Evolutionary conservation across 2,113 vertebrate genomes (phyloP).

Genomic region (Natator depressus): DNA sequence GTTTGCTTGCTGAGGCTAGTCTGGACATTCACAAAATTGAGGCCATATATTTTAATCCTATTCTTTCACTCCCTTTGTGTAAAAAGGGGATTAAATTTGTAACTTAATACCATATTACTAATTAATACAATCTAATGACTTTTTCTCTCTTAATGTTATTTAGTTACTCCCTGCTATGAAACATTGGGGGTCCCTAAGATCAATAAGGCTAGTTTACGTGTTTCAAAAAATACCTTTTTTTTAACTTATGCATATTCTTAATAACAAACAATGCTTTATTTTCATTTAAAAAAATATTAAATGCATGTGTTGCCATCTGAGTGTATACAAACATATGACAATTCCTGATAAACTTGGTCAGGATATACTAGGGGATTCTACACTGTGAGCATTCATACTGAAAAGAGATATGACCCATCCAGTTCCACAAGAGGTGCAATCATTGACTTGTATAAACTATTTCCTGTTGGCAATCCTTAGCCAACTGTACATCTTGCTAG

Average conservation of each 20-base stretch:
- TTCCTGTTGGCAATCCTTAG: conserved; percentile 28
- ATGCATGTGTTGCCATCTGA: not conserved
- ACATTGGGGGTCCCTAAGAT: not conserved
- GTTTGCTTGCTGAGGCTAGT: not conserved
- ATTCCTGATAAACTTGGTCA: not conserved
- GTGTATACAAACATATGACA: not conserved
- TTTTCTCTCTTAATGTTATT: not conserved
- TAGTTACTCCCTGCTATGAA: not conserved
- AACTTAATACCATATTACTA: not conserved
- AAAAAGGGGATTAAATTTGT: no score
- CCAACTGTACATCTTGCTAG: not conserved
- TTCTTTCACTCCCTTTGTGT: not conserved
- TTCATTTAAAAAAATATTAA: not conserved
- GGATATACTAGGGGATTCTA: not conserved
- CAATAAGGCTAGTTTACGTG: not conserved
- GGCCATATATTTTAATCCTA: not conserved
- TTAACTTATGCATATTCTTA: not conserved
- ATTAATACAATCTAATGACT: not conserved
- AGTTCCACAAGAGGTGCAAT: not conserved
- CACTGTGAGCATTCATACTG: not conserved
- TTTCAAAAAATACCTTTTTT: not conserved
- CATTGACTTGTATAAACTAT: conserved; percentile 21
- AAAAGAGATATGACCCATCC: not conserved
- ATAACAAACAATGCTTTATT: not conserved
- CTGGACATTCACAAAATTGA: not conserved